A percentile compares a stretch with the other conserved stretches of the same genome.
Conservation (phyloP, 2,888 invertebrate species). For the Eupsilia transversa region DNA sequence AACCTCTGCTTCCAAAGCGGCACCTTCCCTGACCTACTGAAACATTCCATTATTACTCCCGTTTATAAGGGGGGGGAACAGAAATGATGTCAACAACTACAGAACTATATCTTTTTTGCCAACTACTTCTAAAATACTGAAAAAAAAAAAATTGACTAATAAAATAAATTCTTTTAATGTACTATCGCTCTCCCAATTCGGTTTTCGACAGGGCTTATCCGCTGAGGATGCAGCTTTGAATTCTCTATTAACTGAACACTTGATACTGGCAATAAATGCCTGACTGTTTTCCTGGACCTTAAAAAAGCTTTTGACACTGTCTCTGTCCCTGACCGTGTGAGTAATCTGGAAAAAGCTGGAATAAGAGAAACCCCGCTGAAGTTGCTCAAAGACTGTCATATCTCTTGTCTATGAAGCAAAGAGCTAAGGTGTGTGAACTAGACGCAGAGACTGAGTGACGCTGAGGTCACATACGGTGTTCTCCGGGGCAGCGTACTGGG, state of each 20-base stretch:
- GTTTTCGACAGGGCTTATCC: neutral
- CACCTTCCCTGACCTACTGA: constrained; percentile 19
- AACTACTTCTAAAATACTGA: neutral
- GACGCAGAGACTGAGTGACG: neutral
- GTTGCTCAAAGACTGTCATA: neutral
- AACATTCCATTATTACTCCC: constrained; percentile 7
- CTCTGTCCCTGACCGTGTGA: neutral
- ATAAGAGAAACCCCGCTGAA: neutral
- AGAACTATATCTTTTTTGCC: neutral
- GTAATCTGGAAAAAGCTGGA: neutral
- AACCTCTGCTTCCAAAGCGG: constrained; percentile 16
- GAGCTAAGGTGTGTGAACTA: neutral
- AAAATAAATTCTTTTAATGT: neutral
- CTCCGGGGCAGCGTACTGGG: neutral
- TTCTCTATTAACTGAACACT: constrained; percentile 2
- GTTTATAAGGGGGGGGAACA: neutral
- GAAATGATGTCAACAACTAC: constrained; percentile 1
- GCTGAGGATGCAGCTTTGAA: neutral
- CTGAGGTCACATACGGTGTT: neutral
- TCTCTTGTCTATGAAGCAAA: neutral
- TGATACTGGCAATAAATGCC: neutral
- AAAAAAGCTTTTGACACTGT: neutral
- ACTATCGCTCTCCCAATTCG: neutral
- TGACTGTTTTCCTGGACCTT: neutral
- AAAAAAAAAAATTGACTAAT: neutral